Conservation (phyloP, 2,113 vertebrate species). For the Acanthisitta chloris region DNA sequence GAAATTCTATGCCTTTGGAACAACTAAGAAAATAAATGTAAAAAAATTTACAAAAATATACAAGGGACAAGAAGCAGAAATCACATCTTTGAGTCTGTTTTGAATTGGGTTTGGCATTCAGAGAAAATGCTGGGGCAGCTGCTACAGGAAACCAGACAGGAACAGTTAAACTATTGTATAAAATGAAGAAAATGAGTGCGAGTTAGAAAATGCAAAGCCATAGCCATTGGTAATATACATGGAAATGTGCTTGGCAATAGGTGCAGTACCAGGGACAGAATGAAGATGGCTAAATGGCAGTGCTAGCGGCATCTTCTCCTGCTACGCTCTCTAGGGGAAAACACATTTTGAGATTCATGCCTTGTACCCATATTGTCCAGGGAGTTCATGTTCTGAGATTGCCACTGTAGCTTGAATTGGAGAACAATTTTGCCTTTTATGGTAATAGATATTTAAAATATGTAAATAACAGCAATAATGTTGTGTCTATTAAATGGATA, state of each 20-base stretch:
- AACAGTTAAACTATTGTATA: neutral
- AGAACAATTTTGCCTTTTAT: neutral
- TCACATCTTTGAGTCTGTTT: neutral
- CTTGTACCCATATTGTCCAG: neutral
- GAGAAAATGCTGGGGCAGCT: neutral
- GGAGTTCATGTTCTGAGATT: neutral
- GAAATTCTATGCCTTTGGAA: neutral
- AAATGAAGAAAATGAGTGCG: neutral
- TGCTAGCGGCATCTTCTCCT: neutral
- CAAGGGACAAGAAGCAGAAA: neutral
- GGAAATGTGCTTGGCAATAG: slow-evolving; percentile 7
- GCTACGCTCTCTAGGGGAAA: neutral
- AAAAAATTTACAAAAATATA: neutral
- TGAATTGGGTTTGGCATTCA: slow-evolving; percentile 5
- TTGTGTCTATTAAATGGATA: neutral
- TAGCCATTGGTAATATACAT: neutral
- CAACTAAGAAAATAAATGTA: neutral
- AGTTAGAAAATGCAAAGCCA: neutral
- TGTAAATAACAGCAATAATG: neutral
- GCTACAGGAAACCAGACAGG: neutral
- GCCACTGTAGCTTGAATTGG: neutral
- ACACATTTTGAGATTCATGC: neutral
- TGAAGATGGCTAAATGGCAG: neutral
- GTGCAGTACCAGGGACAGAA: neutral
- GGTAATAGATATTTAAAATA: neutral